A percentile compares a stretch with the other conserved stretches of the same genome.
These are phyloP conservation scores for Manacus vitellinus DNA, from an alignment of 2,113 vertebrate species.

Conservation along the genomic window DNA sequence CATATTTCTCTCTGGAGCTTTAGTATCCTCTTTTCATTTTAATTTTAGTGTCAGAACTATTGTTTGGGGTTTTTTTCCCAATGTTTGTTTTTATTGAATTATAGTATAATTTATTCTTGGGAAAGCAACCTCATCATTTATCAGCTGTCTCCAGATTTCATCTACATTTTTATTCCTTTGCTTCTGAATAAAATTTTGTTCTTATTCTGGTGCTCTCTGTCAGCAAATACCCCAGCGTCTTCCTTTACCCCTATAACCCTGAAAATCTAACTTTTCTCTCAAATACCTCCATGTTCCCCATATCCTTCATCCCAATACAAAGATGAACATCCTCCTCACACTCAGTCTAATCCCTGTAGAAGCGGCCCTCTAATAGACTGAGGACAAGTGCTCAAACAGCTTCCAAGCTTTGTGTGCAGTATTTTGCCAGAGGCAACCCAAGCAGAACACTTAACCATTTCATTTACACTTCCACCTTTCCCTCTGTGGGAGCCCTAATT, in stretches of 20 bases:
- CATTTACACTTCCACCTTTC: not conserved
- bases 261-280: not conserved
- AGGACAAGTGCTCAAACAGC: not conserved
- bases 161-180: constrained; percentile 4
- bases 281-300: not conserved
- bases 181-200: not conserved
- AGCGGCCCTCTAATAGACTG: not conserved
- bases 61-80: fast-evolving
- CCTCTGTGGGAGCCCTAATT: not conserved
- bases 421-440: not conserved
- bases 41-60: not conserved
- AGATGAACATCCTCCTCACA: not conserved
- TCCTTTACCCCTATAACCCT: not conserved
- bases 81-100: not conserved
- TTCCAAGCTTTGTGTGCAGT: not conserved
- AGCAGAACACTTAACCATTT: not conserved
- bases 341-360: not conserved
- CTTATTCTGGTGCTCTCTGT: not conserved
- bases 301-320: not conserved
- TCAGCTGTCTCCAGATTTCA: not conserved
- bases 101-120: not conserved
- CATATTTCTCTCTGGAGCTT: not conserved
- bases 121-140: not conserved
- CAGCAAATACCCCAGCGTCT: not conserved
- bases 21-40: not conserved